Base-by-base conservation (phyloP, 35 echinoderm and acorn worm genomes). In the Hemicentrotus pulcherrimus region DNA sequence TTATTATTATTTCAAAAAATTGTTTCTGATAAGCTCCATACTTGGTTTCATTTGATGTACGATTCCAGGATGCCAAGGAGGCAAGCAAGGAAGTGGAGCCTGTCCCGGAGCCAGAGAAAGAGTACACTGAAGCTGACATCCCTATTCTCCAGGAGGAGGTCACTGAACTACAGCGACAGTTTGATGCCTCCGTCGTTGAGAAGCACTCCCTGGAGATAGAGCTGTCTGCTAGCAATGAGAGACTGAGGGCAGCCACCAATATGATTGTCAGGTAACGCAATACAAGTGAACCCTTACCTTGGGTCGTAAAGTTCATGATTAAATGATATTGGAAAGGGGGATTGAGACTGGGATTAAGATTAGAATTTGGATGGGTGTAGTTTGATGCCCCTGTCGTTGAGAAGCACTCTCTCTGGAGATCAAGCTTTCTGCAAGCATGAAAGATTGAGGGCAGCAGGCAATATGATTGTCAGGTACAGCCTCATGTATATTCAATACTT, bases 111-210 rank as follows among this genome's bases (percentile, higher is more conserved):
- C 94, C 90, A 33, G 98, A 98, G 94, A 89, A 94, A 13, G 96
- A 97, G 46, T 99, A 99, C 96, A 98, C 98, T 14, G 98, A 99
- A 94, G 98, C 96, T 46, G 98, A 99, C 71, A 99, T 99, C 87
- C 98, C 98, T 9, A 94, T 48, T 35, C 96, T 99, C 32, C 96
- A 99, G 94, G 97, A 97, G 30, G 97, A 96, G 32, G 96, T 99
- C 70, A 96, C 96, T 32, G 94, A 95, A 58, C 94, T 98, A 4
- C 98, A 98, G 91, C 58, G 46, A 33, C 91, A 97, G 96, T 98
- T 99, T 96, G 98, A 99, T 95, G 98, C 97, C 46, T 95, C 98
- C 22, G 98, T 99, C 9, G 97, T 97, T 1, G 86, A 94, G 4
- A 99, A 99, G 47, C 98, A 98, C 58, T 94, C 96, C 13, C 88